Evolutionary conservation across 2,888 invertebrate species (phyloP).

Genomic region (Linyphia triangularis): DNA sequence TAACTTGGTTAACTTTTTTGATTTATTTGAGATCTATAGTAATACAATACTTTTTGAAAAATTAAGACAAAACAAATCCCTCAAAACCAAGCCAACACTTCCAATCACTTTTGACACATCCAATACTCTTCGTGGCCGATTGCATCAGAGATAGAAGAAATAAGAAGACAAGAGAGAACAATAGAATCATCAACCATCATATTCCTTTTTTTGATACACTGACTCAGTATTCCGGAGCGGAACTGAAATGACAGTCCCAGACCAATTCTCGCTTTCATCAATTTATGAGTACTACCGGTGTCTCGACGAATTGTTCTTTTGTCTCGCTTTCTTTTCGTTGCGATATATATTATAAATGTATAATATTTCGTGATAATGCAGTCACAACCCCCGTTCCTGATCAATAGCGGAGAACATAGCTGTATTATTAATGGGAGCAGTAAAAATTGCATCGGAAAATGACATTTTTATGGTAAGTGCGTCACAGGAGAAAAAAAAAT

Average conservation of each 20-base stretch:
- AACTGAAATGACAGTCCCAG: slow-evolving; percentile 1
- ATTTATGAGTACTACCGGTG: slow-evolving; percentile 42
- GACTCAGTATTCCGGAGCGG: slow-evolving; percentile 18
- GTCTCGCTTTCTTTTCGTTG: not conserved
- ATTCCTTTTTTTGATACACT: slow-evolving; percentile 35
- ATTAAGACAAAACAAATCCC: not conserved
- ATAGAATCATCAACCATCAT: slow-evolving; percentile 38
- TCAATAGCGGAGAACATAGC: not conserved
- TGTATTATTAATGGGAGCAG: slow-evolving; percentile 44
- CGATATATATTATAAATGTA: not conserved
- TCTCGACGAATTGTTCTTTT: slow-evolving; percentile 17
- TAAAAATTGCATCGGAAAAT: slow-evolving; percentile 27
- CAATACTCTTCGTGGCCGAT: no score
- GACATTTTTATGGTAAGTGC: slow-evolving; percentile 19
- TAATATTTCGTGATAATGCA: slow-evolving; percentile 6
- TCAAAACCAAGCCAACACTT: not conserved
- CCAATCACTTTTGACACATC: not conserved
- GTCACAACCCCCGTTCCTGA: not conserved
- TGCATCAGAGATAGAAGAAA: not conserved
- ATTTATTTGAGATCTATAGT: no score
- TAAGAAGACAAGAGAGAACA: not conserved
- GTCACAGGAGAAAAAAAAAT: not conserved
- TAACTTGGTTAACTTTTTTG: no score
- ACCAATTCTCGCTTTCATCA: slow-evolving; percentile 30
- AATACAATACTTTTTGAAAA: no score